A percentile compares a stretch with the other conserved stretches of the same genome.
Conservation (phyloP, 92 coral and sea anemone genomes). For the Ricordea florida region DNA sequence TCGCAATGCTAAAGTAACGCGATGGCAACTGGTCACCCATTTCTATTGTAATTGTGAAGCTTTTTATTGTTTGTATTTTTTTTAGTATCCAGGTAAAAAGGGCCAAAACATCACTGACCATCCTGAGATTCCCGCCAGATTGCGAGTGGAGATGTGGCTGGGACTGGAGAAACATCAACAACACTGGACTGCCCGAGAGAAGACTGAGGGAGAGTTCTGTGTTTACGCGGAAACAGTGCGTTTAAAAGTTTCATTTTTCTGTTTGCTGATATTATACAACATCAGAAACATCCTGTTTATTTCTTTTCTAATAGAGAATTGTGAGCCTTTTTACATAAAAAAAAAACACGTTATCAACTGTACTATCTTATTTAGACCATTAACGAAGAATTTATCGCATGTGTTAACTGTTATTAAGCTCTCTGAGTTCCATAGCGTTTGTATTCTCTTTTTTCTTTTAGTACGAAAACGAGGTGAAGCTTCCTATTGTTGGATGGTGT, state of each 20-base stretch:
- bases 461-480: constrained; percentile 91
- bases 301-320: no score
- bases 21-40: background rate
- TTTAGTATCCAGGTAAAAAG: constrained; percentile 97
- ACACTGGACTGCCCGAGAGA: constrained; percentile 88
- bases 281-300: no score
- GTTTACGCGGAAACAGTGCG: constrained; percentile 95
- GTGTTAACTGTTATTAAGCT: no score
- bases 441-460: background rate
- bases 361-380: no score
- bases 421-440: no score
- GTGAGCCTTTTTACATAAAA: no score
- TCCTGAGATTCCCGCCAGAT: constrained; percentile 89
- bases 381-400: no score
- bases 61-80: background rate
- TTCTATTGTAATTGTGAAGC: background rate
- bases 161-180: constrained; percentile 90
- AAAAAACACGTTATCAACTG: no score
- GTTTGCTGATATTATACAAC: no score
- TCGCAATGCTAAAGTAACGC: no score
- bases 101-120: constrained; percentile 83
- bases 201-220: constrained; percentile 94
- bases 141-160: constrained; percentile 93
- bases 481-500: constrained; percentile 66
- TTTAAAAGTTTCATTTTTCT: background rate